Evolutionary conservation across 2,888 invertebrate species (phyloP), one percentile per base, ranked within the genome.

Genomic region (Leptinotarsa tumamoca): DNA sequence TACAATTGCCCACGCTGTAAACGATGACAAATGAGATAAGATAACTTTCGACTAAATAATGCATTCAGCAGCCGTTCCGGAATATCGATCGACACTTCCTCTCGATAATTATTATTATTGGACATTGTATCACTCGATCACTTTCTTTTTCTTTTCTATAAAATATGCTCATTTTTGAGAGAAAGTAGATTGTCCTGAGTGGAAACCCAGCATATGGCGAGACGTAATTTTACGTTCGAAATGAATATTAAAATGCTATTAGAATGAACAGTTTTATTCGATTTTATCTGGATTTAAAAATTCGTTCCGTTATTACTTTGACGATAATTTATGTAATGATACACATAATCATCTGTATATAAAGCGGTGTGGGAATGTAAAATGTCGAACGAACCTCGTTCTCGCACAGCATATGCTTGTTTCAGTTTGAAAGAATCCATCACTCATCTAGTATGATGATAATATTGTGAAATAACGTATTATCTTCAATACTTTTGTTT

Each of bases 91-190:
- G 63, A 33, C n/a, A 63, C 27, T 63, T 63, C 63, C 63, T 63
- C 3, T 63, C 63, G 33, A 43, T 63, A 63, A 43, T 63, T 63
- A 63, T 58, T 14, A 58, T 63, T 43, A 63, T 63, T n/a, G 33
- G 63, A 63, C 63, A 63, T 63, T 33, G 63, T 63, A 33, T 63
- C 63, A 63, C n/a, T 63, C 13, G 1, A 63, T 63, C 63, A 63
- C 63, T 63, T 63, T 63, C 63, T 63, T 63, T 63, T 63, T 63
- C 63, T 33, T 63, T 63, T 63, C 63, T 33, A 63, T 63, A 33
- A 63, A 63, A 63, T 63, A 63, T 63, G 63, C n/a, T 61, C 43
- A 63, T 43, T 63, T 63, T 63, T 63, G 43, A 27, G 63, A 10
- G 63, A 63, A 63, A 63, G 63, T 63, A n/a, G 63, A 33, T 63